A percentile compares a stretch with the other conserved stretches of the same genome.
phyloP scores from a whole-genome alignment of 92 coral and sea anemone genomes.

The Micromussa lordhowensis region DNA sequence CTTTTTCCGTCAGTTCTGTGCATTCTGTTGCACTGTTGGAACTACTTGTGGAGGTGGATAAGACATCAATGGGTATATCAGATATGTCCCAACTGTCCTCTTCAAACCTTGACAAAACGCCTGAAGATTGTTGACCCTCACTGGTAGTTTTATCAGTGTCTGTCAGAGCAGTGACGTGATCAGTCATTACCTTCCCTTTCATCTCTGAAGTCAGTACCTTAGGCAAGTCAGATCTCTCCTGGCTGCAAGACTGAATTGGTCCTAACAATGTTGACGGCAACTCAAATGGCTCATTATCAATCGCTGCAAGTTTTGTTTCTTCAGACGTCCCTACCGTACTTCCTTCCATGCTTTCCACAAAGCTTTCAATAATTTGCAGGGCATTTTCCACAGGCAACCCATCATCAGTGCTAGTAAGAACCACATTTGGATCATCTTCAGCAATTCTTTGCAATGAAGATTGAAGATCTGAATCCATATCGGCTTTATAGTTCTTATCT shows the following conservation, averaged over 20 bases:
- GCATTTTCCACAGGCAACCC: constrained; percentile 43
- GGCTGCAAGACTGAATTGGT: neutral
- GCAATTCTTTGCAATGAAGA: constrained; percentile 6
- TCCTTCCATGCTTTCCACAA: constrained; percentile 53
- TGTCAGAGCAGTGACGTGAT: neutral
- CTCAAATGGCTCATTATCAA: constrained; percentile 1
- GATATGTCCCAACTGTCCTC: constrained; percentile 45
- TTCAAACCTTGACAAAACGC: constrained; percentile 15
- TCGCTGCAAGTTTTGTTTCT: neutral
- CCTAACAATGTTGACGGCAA: neutral
- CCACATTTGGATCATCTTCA: constrained; percentile 12
- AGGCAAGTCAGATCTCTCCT: neutral
- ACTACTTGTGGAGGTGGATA: constrained; percentile 58
- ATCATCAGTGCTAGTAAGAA: neutral
- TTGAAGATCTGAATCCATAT: constrained; percentile 10
- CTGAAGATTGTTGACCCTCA: neutral
- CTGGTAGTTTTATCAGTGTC: neutral
- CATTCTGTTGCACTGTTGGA: constrained; percentile 56
- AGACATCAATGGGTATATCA: constrained; percentile 59
- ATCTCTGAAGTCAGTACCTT: neutral
- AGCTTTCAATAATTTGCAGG: constrained; percentile 38
- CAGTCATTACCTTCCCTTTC: neutral
- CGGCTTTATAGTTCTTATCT: neutral
- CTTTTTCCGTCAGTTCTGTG: constrained; percentile 80
- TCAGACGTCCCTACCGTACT: neutral